These are phyloP conservation scores for Lophotriccus pileatus DNA, from an alignment of 2,797 vertebrate species.

Conservation along the genomic window DNA sequence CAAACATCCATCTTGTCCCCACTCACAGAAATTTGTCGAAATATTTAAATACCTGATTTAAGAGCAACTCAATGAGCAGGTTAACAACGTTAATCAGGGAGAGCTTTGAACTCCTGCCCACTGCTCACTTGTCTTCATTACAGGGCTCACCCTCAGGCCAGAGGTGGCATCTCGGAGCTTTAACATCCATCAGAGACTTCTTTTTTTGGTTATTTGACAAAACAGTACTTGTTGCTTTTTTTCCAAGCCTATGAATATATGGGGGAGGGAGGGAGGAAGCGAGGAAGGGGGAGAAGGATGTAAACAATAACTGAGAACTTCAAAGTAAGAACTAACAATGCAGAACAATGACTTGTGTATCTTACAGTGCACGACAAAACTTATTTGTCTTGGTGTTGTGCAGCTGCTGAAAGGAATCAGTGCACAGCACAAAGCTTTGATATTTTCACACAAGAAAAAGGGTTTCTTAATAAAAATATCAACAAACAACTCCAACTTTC, in stretches of 20 bases:
- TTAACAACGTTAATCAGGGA: background rate
- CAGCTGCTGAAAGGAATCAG: constrained; percentile 51
- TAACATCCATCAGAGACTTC: background rate
- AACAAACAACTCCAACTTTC: constrained; percentile 20
- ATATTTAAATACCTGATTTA: background rate
- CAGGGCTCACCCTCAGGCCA: constrained; percentile 49
- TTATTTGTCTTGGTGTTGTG: constrained; percentile 29
- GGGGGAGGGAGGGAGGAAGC: constrained; percentile 29
- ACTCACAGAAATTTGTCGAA: background rate
- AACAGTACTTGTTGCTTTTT: constrained; percentile 10
- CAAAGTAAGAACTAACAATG: constrained; percentile 40
- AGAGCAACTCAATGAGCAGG: background rate
- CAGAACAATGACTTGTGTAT: constrained; percentile 48
- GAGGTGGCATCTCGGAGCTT: background rate
- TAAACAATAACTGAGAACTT: constrained; percentile 58
- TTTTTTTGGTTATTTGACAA: background rate
- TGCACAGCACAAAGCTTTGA: constrained; percentile 35
- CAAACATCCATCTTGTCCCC: background rate
- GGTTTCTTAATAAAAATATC: background rate
- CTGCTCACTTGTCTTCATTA: background rate
- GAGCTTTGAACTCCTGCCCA: background rate
- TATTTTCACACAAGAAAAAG: constrained; percentile 12
- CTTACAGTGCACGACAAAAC: constrained; percentile 17
- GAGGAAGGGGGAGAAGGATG: constrained; percentile 65
- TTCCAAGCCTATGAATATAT: constrained; percentile 1